Percentiles rank a stretch among this genome's conserved stretches.
phyloP scores from a whole-genome alignment of 2,888 invertebrate species.

The Euclidia mi region DNA sequence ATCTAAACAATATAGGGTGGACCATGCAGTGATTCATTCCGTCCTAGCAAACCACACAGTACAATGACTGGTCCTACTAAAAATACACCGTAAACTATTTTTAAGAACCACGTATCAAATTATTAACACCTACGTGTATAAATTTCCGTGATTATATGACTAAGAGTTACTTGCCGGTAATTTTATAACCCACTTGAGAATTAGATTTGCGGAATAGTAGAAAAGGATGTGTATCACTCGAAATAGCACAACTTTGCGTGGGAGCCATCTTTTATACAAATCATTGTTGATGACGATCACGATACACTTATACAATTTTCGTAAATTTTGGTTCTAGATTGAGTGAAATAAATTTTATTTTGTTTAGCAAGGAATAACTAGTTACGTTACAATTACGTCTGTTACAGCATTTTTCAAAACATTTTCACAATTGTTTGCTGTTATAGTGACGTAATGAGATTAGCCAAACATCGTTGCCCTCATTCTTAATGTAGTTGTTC shows the following conservation, averaged over 20 bases:
- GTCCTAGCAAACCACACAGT: conserved; percentile 46
- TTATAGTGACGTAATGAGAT: no score
- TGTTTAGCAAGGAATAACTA: no score
- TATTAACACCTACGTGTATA: conserved; percentile 12
- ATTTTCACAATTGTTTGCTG: no score
- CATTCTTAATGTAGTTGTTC: neutral
- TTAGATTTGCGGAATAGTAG: neutral
- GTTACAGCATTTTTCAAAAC: no score
- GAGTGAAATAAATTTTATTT: no score
- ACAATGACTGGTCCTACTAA: conserved; percentile 41
- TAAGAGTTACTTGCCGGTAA: conserved; percentile 13
- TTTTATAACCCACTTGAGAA: conserved; percentile 12
- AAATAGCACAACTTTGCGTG: no score
- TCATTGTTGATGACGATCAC: no score
- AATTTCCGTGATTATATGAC: conserved; percentile 25
- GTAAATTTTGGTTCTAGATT: no score
- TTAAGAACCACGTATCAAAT: conserved; percentile 33
- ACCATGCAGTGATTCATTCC: conserved; percentile 43
- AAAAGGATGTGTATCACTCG: no score
- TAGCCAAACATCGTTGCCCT: neutral
- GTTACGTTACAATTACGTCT: no score
- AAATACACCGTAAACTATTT: conserved; percentile 40
- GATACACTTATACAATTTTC: no score
- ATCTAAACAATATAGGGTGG: conserved; percentile 26
- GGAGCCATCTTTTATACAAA: no score